Base-by-base conservation (phyloP, 2,113 vertebrate genomes). In the Ailurus styani region DNA sequence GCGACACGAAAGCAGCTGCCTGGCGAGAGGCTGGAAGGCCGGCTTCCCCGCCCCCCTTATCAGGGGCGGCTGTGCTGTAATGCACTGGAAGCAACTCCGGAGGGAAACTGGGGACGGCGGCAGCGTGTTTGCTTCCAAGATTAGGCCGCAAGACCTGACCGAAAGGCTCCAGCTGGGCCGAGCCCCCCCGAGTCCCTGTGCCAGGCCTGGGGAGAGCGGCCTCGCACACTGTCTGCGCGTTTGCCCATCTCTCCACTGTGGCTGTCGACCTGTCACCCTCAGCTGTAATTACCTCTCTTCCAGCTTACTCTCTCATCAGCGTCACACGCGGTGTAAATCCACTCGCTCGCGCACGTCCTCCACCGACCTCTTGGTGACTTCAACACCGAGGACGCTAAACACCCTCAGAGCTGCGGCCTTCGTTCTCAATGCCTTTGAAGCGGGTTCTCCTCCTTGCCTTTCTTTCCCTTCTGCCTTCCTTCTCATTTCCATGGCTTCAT, bases 1-100 rank as follows among this genome's bases (percentile, higher is more conserved):
- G 83, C 68, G 72, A 68, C 86, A 60, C 54, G 75, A 90, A 85
- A 77, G 42, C 37, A 82, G 72, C 78, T 50, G 52, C 73, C 10
- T 14, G 34, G 72, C 7, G 78, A 70, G 45, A 89, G 29, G n/a
- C 31, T 78, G 45, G 25, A 25, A 45, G 13, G 25, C 37, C 4
- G 5, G 77, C 27, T 86, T 68, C 40, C 73, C 86, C 42, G 11
- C 7, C 2, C 31, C 47, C 37, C 20, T 34, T 54, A 45, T 72
- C 90, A n/a, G 93, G 42, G 9, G 37, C 29, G 77, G 60, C 25
- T 21, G 57, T 21, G 20, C 50, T 52, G 77, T 42, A 50, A 73
- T 21, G 42, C 27, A 34, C 21, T 37, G 8, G 5, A 57, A 89
- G 60, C n/a, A 29, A 86, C 54, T 93, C 47, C 87, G 68, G 29